Conservation (phyloP, 1,140 invertebrate species). For the Penaeus vannamei region DNA sequence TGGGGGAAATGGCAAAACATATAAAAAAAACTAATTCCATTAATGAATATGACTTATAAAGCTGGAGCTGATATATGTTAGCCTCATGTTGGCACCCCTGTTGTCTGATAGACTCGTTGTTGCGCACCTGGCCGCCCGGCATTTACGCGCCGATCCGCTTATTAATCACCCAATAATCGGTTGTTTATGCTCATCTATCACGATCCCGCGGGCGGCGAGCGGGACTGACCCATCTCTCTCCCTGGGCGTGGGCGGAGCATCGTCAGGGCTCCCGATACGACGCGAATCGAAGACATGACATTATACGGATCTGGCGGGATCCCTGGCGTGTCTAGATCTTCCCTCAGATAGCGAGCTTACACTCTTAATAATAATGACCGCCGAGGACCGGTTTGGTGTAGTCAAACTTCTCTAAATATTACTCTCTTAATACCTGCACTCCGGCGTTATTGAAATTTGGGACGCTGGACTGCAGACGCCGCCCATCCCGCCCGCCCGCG, state of each 20-base stretch:
- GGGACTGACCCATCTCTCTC: no score
- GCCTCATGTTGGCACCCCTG: constrained; percentile 30
- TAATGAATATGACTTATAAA: not conserved
- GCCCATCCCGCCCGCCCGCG: no score
- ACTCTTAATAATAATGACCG: constrained; percentile 52
- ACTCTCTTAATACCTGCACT: not conserved
- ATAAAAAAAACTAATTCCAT: not conserved
- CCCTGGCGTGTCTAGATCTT: constrained; percentile 21
- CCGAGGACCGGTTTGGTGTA: constrained; percentile 1
- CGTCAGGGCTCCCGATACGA: no score
- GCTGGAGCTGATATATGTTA: no score
- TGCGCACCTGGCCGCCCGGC: not conserved
- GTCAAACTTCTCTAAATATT: not conserved
- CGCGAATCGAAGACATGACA: no score
- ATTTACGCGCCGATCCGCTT: not conserved
- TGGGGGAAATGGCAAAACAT: no score
- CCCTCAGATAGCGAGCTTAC: constrained; percentile 38
- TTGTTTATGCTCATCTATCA: no score
- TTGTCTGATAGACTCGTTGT: constrained; percentile 40
- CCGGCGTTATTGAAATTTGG: no score
- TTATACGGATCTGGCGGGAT: no score
- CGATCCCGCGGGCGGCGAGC: no score
- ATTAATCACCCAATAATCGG: not conserved
- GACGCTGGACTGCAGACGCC: no score
- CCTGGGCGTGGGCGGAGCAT: no score